These are phyloP conservation scores for Vultur gryphus DNA, from an alignment of 2,797 vertebrate species.

Conservation along the genomic window DNA sequence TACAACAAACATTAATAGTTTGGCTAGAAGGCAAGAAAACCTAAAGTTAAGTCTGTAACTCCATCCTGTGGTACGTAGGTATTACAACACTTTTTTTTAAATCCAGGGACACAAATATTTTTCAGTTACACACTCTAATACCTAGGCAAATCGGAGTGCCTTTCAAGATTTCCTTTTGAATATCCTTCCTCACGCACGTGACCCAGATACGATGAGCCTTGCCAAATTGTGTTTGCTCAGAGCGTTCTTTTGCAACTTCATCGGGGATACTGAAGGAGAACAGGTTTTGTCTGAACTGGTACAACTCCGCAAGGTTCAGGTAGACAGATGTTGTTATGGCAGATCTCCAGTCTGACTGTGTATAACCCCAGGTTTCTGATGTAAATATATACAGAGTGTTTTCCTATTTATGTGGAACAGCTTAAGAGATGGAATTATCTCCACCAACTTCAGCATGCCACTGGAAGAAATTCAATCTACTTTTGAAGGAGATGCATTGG, in stretches of 20 bases:
- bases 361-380: neutral
- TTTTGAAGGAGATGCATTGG: neutral
- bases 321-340: neutral
- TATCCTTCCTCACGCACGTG: neutral
- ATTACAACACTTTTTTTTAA: constrained; percentile 38
- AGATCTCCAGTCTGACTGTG: neutral
- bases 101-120: neutral
- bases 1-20: neutral
- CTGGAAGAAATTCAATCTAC: neutral
- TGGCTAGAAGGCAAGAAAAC: neutral
- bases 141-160: neutral
- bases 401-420: neutral
- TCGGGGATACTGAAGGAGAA: neutral
- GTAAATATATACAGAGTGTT: neutral
- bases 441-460: neutral
- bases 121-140: neutral
- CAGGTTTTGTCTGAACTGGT: neutral
- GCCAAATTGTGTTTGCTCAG: neutral
- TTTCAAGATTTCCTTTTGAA: neutral
- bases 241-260: neutral
- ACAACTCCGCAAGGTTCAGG: neutral
- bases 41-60: constrained; percentile 67
- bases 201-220: neutral
- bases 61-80: constrained; percentile 61
- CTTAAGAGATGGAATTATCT: neutral